phyloP scores from a whole-genome alignment of 2,888 invertebrate species.

The Euzophera pinguis region DNA sequence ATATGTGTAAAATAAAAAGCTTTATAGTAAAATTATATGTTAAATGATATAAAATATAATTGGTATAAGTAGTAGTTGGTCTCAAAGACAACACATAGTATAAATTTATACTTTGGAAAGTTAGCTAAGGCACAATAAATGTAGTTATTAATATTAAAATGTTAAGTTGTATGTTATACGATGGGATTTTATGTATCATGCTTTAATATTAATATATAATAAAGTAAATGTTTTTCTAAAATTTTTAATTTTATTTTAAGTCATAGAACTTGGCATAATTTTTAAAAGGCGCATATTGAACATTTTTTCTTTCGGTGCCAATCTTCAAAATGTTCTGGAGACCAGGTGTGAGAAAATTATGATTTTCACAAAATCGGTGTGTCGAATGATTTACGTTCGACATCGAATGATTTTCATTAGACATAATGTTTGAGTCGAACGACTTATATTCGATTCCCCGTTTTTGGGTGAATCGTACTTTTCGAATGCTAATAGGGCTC shows the following conservation, averaged over 20 bases:
- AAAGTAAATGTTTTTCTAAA: constrained; percentile 33
- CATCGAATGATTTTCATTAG: no score
- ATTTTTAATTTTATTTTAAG: background rate
- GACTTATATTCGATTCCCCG: no score
- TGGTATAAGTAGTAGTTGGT: background rate
- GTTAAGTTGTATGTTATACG: constrained; percentile 18
- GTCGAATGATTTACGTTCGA: no score
- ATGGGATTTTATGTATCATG: constrained; percentile 29
- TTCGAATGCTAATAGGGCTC: no score
- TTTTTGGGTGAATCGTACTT: no score
- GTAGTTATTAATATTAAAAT: constrained; percentile 11
- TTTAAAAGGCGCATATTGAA: no score
- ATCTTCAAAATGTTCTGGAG: no score
- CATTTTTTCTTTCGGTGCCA: no score
- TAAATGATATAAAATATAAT: background rate
- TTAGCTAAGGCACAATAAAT: background rate
- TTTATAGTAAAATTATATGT: constrained; percentile 1
- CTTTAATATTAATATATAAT: constrained; percentile 28
- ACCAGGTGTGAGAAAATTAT: no score
- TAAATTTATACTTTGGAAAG: background rate
- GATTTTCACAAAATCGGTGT: no score
- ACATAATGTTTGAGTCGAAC: no score
- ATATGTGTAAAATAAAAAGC: constrained; percentile 11
- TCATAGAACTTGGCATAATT: no score
- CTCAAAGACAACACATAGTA: background rate